Conservation (phyloP, 2,888 invertebrate genomes). For the Leptinotarsa peninsularis region DNA sequence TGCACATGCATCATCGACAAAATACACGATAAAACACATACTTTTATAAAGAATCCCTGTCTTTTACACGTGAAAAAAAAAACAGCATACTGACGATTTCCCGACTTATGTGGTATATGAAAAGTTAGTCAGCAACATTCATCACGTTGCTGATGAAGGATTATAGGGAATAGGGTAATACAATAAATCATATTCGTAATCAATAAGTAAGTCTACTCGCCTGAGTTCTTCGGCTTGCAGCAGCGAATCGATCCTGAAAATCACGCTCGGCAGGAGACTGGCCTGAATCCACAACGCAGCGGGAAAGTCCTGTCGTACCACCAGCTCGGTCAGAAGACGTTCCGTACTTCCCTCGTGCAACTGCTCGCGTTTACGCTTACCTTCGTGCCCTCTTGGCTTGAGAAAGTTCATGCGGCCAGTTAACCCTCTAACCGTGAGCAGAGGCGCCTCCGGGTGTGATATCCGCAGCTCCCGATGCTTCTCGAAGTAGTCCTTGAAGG, state of each 20-base stretch:
- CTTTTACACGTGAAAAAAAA: too few relatives aligned
- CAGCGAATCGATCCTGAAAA: slow-evolving; percentile 81
- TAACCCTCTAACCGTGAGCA: slow-evolving; percentile 83
- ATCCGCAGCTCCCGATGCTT: slow-evolving; percentile 79
- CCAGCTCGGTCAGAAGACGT: slow-evolving; percentile 89
- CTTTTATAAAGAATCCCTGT: too few relatives aligned
- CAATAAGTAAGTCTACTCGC: background rate
- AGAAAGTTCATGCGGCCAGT: slow-evolving; percentile 72
- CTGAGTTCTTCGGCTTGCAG: slow-evolving; percentile 79
- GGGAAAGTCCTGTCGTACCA: slow-evolving; percentile 78
- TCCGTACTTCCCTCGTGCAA: slow-evolving; percentile 73
- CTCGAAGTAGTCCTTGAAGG: slow-evolving; percentile 82
- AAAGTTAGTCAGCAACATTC: too few relatives aligned
- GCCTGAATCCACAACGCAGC: slow-evolving; percentile 88
- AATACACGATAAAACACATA: too few relatives aligned
- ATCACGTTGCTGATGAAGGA: too few relatives aligned
- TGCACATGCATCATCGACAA: too few relatives aligned
- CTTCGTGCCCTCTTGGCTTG: slow-evolving; percentile 66
- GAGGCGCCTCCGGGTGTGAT: slow-evolving; percentile 75
- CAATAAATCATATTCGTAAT: too few relatives aligned
- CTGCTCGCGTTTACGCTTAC: slow-evolving; percentile 64
- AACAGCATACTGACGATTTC: too few relatives aligned
- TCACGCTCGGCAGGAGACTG: slow-evolving; percentile 83
- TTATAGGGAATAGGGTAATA: too few relatives aligned
- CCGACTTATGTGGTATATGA: too few relatives aligned